Conservation (phyloP, 2,797 vertebrate genomes). For the Crenichthys baileyi region DNA sequence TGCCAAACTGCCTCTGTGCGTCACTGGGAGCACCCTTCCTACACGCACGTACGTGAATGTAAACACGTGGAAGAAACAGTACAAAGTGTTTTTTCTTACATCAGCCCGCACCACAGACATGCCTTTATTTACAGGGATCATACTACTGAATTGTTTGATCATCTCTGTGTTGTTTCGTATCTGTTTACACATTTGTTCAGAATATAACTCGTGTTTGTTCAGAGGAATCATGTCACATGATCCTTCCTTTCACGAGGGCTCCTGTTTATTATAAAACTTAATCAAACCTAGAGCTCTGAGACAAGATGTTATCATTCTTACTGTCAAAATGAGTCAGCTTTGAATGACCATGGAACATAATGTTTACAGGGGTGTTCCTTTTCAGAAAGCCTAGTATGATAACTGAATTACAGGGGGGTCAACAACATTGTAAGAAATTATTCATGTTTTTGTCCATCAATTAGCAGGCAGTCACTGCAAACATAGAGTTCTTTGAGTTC, state of each 20-base stretch:
- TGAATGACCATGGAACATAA: slow-evolving; percentile 2
- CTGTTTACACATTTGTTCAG: slow-evolving; percentile 9
- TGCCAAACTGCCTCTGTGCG: slow-evolving; percentile 69
- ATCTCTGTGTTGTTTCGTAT: slow-evolving; percentile 24
- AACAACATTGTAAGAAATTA: background rate
- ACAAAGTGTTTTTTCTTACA: slow-evolving; percentile 33
- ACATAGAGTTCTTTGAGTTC: slow-evolving; percentile 6
- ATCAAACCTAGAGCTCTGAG: slow-evolving; percentile 31
- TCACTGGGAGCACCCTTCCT: slow-evolving; percentile 73
- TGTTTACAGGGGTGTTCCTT: slow-evolving; percentile 23
- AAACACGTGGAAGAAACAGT: slow-evolving; percentile 44
- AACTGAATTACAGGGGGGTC: background rate
- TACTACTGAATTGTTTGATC: slow-evolving; percentile 32
- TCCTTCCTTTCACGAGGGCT: slow-evolving; percentile 20
- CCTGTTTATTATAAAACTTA: slow-evolving; percentile 25
- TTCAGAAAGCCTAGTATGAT: background rate
- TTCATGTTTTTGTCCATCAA: background rate
- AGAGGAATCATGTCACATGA: slow-evolving; percentile 22
- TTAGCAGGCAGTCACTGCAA: background rate
- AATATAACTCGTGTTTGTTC: background rate
- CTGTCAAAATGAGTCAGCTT: slow-evolving; percentile 22
- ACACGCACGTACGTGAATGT: slow-evolving; percentile 51
- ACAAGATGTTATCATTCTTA: slow-evolving; percentile 13
- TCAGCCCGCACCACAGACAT: slow-evolving; percentile 25
- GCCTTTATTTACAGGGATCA: slow-evolving; percentile 57